A percentile compares a stretch with the other conserved stretches of the same genome.
phyloP scores from a whole-genome alignment of 2,888 invertebrate genomes.

The Drosophila anceps region DNA sequence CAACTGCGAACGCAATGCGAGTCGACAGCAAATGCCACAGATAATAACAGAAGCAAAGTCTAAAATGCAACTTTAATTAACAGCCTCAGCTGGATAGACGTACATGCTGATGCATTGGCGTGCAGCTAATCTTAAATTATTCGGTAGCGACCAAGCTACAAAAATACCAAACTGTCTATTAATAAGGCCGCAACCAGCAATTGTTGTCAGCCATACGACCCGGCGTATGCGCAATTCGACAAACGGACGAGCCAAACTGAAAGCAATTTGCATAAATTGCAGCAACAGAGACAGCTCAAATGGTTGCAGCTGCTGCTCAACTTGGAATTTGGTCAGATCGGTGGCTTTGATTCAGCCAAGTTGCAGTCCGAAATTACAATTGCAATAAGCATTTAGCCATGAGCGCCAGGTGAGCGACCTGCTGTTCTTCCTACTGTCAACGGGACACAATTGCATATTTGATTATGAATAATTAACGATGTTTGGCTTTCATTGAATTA shows the following conservation, averaged over 20 bases:
- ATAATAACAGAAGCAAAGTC: not conserved
- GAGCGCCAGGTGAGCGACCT: conserved; percentile 6
- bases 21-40: conserved; percentile 17
- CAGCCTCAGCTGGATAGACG: not conserved
- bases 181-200: conserved; percentile 3
- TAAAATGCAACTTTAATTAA: conserved; percentile 29
- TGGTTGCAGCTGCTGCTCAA: not conserved
- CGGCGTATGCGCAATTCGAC: conserved; percentile 41
- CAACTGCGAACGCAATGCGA: conserved; percentile 27
- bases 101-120: not conserved
- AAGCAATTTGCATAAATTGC: conserved; percentile 79
- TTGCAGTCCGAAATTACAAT: conserved; percentile 3
- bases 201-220: not conserved
- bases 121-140: conserved; percentile 32
- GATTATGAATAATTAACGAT: conserved; percentile 81
- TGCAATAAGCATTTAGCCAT: not conserved
- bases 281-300: not conserved
- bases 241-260: conserved; percentile 55
- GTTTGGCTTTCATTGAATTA: conserved; percentile 80
- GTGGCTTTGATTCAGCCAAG: not conserved
- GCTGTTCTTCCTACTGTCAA: conserved; percentile 41
- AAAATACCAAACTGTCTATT: conserved; percentile 29
- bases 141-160: conserved; percentile 30
- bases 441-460: conserved; percentile 74
- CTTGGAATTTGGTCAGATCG: conserved; percentile 34